Evolutionary conservation across 2,113 vertebrate genomes (phyloP).

Genomic region (Verasper variegatus): DNA sequence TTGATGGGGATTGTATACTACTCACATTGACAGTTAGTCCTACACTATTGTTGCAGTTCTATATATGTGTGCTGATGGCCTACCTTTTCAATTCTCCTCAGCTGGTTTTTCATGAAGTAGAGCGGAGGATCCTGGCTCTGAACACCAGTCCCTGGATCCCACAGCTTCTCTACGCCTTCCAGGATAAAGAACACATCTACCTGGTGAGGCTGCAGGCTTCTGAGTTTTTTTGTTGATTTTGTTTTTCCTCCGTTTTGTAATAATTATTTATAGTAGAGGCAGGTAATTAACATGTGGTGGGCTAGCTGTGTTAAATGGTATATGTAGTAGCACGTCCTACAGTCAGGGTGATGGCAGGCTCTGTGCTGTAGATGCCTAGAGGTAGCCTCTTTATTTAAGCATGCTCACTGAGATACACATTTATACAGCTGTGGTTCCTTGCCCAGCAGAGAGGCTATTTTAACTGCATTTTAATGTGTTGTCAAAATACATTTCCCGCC

Average conservation of each 20-base stretch:
- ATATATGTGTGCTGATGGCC: neutral
- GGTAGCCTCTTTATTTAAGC: neutral
- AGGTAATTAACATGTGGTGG: neutral
- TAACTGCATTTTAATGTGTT: neutral
- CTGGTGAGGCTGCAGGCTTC: slow-evolving; percentile 84
- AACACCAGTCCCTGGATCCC: slow-evolving; percentile 93
- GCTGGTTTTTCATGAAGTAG: slow-evolving; percentile 94
- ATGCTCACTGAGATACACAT: neutral
- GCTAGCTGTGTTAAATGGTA: neutral
- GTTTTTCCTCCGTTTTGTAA: neutral
- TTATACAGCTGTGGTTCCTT: too few relatives aligned
- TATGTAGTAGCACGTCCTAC: neutral
- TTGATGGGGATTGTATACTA: neutral
- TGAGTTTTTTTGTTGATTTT: neutral
- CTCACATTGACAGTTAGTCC: neutral
- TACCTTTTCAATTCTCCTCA: slow-evolving; percentile 53
- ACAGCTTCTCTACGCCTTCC: slow-evolving; percentile 92
- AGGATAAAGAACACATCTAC: slow-evolving; percentile 92
- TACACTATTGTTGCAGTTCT: neutral
- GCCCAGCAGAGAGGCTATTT: neutral
- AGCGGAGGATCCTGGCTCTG: slow-evolving; percentile 87
- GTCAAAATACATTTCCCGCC: too few relatives aligned
- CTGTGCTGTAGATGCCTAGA: neutral
- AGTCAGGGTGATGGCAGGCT: neutral
- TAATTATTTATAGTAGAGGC: neutral